Evolutionary conservation across 2,888 invertebrate genomes (phyloP).

Genomic region (Drosophila imparisetae): DNA sequence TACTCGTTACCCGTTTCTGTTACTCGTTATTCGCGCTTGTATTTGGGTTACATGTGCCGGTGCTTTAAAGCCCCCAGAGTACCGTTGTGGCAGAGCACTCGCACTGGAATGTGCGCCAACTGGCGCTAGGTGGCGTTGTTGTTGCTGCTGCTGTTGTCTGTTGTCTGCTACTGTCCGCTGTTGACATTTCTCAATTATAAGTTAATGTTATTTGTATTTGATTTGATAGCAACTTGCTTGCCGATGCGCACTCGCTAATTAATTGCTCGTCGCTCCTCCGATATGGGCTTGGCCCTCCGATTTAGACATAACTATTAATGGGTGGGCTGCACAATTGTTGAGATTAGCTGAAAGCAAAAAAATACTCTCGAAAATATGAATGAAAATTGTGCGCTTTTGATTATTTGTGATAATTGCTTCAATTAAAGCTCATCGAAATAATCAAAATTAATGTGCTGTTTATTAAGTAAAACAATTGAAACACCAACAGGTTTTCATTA

Average conservation of each 20-base stretch:
- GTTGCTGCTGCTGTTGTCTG: neutral
- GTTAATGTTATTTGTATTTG: constrained; percentile 36
- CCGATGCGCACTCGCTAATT: constrained; percentile 57
- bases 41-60: constrained; percentile 42
- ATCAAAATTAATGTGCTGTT: constrained; percentile 23
- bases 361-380: neutral
- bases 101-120: constrained; percentile 43
- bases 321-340: neutral
- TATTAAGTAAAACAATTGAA: constrained; percentile 15
- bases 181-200: constrained; percentile 45
- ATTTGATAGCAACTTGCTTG: constrained; percentile 14
- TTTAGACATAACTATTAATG: neutral
- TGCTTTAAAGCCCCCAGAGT: constrained; percentile 19
- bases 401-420: constrained; percentile 43
- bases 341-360: neutral
- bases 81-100: constrained; percentile 15
- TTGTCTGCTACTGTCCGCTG: neutral
- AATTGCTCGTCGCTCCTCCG: constrained; percentile 50
- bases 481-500: constrained; percentile 20
- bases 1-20: constrained; percentile 2
- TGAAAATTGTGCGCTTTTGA: neutral
- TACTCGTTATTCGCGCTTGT: constrained; percentile 22
- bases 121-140: constrained; percentile 45
- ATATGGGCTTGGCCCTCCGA: constrained; percentile 17
- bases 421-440: constrained; percentile 43